Evolutionary conservation across 2,113 vertebrate species (phyloP).

Genomic region (Plecotus auritus): DNA sequence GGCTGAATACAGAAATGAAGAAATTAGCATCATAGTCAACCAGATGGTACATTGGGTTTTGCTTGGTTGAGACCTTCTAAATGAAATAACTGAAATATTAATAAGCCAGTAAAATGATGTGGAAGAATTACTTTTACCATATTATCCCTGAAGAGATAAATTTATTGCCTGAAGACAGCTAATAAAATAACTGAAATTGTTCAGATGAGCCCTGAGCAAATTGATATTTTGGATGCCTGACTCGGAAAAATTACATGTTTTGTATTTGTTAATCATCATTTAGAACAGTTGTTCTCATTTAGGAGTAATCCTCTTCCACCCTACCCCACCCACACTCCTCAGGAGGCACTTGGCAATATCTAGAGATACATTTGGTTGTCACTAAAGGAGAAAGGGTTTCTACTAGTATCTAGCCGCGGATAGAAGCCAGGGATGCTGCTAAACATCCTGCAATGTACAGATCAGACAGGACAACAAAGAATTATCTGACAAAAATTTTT

Average conservation of each 20-base stretch:
- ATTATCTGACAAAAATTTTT: neutral
- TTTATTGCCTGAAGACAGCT: neutral
- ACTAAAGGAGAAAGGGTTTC: neutral
- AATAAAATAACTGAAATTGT: neutral
- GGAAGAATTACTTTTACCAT: neutral
- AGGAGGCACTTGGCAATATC: neutral
- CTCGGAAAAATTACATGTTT: neutral
- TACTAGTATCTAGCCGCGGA: neutral
- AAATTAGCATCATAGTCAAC: neutral
- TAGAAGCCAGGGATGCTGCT: neutral
- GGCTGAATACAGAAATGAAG: neutral
- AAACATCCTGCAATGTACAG: neutral
- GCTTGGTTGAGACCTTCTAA: neutral
- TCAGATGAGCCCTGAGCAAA: neutral
- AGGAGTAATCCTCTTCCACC: neutral
- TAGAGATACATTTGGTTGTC: neutral
- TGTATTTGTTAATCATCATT: neutral
- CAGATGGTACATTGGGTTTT: neutral
- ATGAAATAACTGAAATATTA: neutral
- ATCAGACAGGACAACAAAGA: neutral
- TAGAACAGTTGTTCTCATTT: neutral
- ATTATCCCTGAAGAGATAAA: neutral
- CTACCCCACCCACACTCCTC: neutral
- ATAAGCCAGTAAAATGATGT: neutral
- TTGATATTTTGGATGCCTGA: neutral